A percentile compares a stretch with the other conserved stretches of the same genome.
These are phyloP conservation scores for Polyommatus iphigenia DNA, from an alignment of 2,888 invertebrate species.

Conservation along the genomic window DNA sequence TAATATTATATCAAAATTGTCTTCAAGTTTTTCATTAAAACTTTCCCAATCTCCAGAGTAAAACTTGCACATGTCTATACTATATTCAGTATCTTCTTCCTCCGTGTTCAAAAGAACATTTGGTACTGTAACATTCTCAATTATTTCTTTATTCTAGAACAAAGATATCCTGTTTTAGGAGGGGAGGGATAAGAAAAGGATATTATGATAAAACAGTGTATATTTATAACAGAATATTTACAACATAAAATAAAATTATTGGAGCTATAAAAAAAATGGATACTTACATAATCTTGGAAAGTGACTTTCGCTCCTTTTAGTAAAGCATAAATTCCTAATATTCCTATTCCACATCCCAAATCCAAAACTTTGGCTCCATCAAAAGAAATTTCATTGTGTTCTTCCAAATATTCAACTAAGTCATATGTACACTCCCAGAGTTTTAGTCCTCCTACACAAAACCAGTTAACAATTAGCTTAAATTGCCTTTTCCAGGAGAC, in stretches of 20 bases:
- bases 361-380: constrained; percentile 85
- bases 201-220: no score
- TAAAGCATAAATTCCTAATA: constrained; percentile 90
- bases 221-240: no score
- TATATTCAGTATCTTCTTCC: constrained; percentile 56
- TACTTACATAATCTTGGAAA: constrained; percentile 97
- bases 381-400: constrained; percentile 54
- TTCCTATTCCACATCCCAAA: constrained; percentile 95
- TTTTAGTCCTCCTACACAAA: constrained; percentile 90
- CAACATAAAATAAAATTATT: neutral
- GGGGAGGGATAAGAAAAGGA: no score
- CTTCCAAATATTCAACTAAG: constrained; percentile 83
- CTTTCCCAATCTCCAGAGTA: constrained; percentile 89
- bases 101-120: constrained; percentile 86
- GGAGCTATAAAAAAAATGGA: neutral
- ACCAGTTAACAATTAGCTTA: constrained; percentile 15
- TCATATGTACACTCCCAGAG: constrained; percentile 97
- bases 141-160: constrained; percentile 90
- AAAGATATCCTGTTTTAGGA: constrained; percentile 8
- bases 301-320: constrained; percentile 84
- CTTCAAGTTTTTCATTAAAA: constrained; percentile 68
- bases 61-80: constrained; percentile 74
- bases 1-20: constrained; percentile 89
- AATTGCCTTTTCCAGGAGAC: neutral
- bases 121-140: constrained; percentile 89